A percentile compares a stretch with the other conserved stretches of the same genome.
Evolutionary conservation across 2,888 invertebrate genomes (phyloP).

Genomic region (Idaea aversata): DNA sequence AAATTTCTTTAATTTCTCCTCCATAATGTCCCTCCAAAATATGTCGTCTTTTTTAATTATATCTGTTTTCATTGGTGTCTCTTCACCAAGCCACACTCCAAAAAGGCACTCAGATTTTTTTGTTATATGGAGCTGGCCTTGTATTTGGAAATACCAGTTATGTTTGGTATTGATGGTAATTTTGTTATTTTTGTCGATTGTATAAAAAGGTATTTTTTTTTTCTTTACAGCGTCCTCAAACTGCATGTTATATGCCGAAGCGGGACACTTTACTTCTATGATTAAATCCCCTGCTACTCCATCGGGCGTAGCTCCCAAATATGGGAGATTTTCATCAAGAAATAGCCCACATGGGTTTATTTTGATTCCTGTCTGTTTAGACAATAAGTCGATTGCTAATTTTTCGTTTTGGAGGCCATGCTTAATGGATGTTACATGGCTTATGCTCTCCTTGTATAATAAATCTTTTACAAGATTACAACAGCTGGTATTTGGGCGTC

Average conservation of each 20-base stretch:
- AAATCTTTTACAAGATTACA: conserved; percentile 12
- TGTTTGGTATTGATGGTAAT: conserved; percentile 11
- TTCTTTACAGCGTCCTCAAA: conserved; percentile 13
- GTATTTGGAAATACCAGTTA: conserved; percentile 16
- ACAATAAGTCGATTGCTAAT: conserved; percentile 6
- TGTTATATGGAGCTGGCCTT: too few species aligned
- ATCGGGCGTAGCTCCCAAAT: conserved; percentile 22
- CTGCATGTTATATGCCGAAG: conserved; percentile 13
- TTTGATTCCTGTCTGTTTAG: not conserved
- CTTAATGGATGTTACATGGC: conserved; percentile 1
- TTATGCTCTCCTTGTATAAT: conserved; percentile 6
- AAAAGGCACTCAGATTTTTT: too few species aligned
- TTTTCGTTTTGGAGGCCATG: conserved; percentile 14
- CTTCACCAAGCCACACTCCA: too few species aligned
- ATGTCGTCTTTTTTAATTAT: too few species aligned
- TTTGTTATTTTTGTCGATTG: conserved; percentile 9
- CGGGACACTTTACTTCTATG: conserved; percentile 25
- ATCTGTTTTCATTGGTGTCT: too few species aligned
- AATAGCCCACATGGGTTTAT: conserved; percentile 11
- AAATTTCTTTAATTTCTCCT: too few species aligned
- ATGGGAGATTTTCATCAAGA: conserved; percentile 15
- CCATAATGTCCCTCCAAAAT: too few species aligned
- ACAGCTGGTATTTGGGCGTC: conserved; percentile 3
- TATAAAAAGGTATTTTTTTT: conserved; percentile 14
- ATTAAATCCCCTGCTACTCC: conserved; percentile 14